Base-by-base conservation (phyloP, 2,888 invertebrate genomes). In the Pristionchus exspectatus region DNA sequence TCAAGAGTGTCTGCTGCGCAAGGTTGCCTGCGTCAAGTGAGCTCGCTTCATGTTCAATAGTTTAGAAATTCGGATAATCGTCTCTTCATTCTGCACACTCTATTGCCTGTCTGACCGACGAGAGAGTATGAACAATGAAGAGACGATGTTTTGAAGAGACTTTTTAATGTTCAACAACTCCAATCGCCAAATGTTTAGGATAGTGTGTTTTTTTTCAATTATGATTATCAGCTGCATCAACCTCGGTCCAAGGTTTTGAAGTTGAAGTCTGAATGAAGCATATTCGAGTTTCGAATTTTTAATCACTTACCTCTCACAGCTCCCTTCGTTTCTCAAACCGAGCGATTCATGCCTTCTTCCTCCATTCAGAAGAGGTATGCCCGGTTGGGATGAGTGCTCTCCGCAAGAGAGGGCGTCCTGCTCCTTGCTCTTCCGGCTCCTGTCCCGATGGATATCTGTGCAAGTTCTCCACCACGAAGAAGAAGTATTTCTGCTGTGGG, bases 391-490 rank as follows among this genome's bases (percentile, higher is more conserved):
- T 93, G 93, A 81, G 88, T 21, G 91, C 93, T 9, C 92, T 92
- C 44, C 85, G 92, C 44, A 90, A 91, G 38, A 91, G 92, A 33
- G 92, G 92, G n/a, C 24, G 90, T 21, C 92, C 93, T 0, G 92
- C 92, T 56, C 91, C 92, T 0, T 93, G 93, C 72, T 91, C 91
- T 0, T 91, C 92, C n/a, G 91, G 91, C 0, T 88, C 90, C 2
- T 93, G 93, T 66, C 93, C 93, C 7, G 92, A 92, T 54, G 92
- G 93, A 30, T 93, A 90, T 87, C 90, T 90, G 30, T 93, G 93
- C 91, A 92, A 92, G 85, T 92, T 93, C 81, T 89, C 89, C 0
- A 74, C 56, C 30, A 88, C 74, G 14, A 72, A 74, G 59, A 88
- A 59, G 59, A 88, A 74, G 30, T 88, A 88, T 33, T 88, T 44